phyloP scores from a whole-genome alignment of 2,113 vertebrate genomes.

The Ceratotherium simum region DNA sequence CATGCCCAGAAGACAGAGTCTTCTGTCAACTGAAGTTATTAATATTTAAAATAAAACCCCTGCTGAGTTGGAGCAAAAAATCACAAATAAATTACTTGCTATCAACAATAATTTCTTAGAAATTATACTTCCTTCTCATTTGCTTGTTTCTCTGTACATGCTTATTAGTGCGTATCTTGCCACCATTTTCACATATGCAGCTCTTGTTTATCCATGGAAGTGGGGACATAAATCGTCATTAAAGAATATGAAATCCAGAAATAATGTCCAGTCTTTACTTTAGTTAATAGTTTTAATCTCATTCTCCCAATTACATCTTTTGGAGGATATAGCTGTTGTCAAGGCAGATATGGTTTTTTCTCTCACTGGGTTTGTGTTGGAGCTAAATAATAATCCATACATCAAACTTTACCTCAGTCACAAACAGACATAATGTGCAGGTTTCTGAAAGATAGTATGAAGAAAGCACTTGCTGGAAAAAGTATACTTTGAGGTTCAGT shows the following conservation, averaged over 20 bases:
- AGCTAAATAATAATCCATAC: not conserved
- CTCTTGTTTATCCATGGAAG: not conserved
- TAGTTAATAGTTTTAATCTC: not conserved
- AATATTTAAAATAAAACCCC: slow-evolving; percentile 36
- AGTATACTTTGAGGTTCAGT: slow-evolving; percentile 52
- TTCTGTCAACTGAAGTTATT: not conserved
- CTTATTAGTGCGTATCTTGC: not conserved
- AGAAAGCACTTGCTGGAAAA: not conserved
- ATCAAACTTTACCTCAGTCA: not conserved
- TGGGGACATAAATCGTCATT: not conserved
- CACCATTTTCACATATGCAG: not conserved
- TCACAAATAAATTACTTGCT: not conserved
- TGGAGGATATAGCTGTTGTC: not conserved
- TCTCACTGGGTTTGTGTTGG: not conserved
- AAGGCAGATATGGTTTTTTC: not conserved
- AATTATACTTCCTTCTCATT: not conserved
- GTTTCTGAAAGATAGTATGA: not conserved
- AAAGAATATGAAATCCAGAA: not conserved
- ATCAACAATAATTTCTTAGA: not conserved
- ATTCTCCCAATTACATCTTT: not conserved
- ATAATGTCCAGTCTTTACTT: not conserved
- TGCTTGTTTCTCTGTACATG: not conserved
- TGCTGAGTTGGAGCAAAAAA: not conserved
- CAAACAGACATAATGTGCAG: not conserved
- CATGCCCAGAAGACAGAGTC: not conserved